Evolutionary conservation across 2,797 vertebrate species (phyloP).

Genomic region (Bradypus variegatus): DNA sequence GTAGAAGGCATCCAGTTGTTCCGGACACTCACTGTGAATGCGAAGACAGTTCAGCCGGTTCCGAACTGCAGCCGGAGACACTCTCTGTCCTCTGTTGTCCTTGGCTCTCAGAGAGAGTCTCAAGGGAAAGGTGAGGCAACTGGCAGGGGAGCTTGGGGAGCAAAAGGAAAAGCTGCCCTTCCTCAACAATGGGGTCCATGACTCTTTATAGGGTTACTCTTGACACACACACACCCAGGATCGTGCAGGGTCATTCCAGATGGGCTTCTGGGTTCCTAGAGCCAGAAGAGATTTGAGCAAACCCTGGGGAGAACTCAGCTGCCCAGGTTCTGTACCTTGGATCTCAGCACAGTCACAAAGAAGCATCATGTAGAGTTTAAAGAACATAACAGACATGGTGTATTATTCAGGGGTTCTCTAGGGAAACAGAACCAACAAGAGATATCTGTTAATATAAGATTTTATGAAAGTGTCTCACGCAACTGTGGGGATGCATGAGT

Average conservation of each 20-base stretch:
- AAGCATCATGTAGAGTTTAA: neutral
- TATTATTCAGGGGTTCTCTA: too few species aligned
- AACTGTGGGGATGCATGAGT: too few species aligned
- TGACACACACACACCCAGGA: neutral
- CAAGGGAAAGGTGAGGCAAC: neutral
- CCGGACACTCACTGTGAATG: neutral
- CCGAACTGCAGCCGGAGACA: neutral
- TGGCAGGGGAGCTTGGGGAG: too few species aligned
- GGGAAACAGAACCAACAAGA: too few species aligned
- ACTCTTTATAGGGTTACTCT: neutral
- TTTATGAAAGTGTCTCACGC: too few species aligned
- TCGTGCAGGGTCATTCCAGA: neutral
- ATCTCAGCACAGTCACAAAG: neutral
- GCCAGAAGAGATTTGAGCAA: neutral
- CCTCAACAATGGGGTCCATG: neutral
- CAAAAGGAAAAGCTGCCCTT: neutral
- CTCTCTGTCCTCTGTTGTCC: neutral
- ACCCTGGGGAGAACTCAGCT: neutral
- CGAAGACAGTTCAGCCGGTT: neutral
- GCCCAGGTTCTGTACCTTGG: neutral
- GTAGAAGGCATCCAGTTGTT: neutral
- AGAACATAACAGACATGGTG: neutral
- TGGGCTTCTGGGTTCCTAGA: neutral
- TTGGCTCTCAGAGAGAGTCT: neutral
- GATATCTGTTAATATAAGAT: too few species aligned